A percentile compares a stretch with the other conserved stretches of the same genome.
Conservation (phyloP, 2,113 vertebrate genomes). For the Vulpes lagopus region DNA sequence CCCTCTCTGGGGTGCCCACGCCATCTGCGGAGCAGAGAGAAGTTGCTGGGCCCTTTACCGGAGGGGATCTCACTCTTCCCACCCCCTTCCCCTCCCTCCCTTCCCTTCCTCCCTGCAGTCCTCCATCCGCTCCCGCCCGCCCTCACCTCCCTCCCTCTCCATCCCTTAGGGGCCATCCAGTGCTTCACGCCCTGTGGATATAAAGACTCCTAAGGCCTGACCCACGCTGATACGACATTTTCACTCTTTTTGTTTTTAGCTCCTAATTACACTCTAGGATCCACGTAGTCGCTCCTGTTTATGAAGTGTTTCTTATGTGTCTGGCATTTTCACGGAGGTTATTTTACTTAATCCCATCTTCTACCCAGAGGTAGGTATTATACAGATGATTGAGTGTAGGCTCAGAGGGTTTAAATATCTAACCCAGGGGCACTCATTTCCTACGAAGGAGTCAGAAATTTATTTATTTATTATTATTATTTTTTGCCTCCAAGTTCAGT, state of each 20-base stretch:
- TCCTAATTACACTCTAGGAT: background rate
- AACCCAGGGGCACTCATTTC: background rate
- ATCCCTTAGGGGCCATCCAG: background rate
- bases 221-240: background rate
- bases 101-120: no score
- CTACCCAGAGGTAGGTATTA: background rate
- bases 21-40: background rate
- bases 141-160: background rate
- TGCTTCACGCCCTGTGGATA: background rate
- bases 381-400: constrained; percentile 29
- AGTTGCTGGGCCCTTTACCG: background rate
- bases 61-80: background rate
- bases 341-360: constrained; percentile 1
- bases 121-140: background rate
- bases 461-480: background rate
- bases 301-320: background rate
- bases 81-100: background rate
- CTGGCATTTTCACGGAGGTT: background rate
- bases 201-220: background rate
- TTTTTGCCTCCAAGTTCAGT: constrained; percentile 1
- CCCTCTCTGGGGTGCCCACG: background rate
- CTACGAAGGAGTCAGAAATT: background rate
- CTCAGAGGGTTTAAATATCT: constrained; percentile 11
- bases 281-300: background rate
- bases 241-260: background rate